Evolutionary conservation across 92 coral and sea anemone genomes (phyloP).

Genomic region (Epizoanthus rinbou): DNA sequence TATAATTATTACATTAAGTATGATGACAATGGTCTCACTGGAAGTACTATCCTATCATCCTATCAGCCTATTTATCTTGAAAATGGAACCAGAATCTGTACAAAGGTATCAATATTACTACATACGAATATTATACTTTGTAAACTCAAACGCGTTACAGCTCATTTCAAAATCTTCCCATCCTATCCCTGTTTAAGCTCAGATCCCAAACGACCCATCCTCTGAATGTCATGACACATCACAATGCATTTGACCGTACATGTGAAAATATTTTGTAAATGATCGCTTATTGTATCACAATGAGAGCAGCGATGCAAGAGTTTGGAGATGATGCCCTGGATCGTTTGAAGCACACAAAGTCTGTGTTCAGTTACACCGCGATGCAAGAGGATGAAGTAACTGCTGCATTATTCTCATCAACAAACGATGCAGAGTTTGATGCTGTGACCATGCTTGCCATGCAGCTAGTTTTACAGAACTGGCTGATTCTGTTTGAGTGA

Average conservation of each 20-base stretch:
- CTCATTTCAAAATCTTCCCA: too few relatives aligned
- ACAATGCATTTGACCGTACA: slow-evolving; percentile 15
- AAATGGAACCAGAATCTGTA: too few relatives aligned
- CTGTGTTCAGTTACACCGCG: slow-evolving; percentile 10
- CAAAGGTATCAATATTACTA: too few relatives aligned
- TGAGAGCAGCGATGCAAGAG: slow-evolving; percentile 29
- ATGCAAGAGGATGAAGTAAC: slow-evolving; percentile 10
- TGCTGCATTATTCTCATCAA: neutral
- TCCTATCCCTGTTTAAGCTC: too few relatives aligned
- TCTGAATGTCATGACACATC: too few relatives aligned
- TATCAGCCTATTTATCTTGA: too few relatives aligned
- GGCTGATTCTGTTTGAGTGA: slow-evolving; percentile 16
- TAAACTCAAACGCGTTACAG: too few relatives aligned
- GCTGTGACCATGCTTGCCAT: slow-evolving; percentile 6
- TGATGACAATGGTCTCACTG: too few relatives aligned
- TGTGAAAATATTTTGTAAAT: slow-evolving; percentile 20
- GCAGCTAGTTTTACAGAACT: slow-evolving; percentile 28
- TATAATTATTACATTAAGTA: too few relatives aligned
- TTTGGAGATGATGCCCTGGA: slow-evolving; percentile 21
- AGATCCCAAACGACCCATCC: too few relatives aligned
- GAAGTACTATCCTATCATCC: too few relatives aligned
- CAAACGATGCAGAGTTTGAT: slow-evolving; percentile 20
- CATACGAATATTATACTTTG: too few relatives aligned
- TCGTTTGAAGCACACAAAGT: slow-evolving; percentile 1
- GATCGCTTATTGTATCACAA: slow-evolving; percentile 11